phyloP scores from a whole-genome alignment of 2,797 vertebrate species.

The Orientallactaga sibirica region DNA sequence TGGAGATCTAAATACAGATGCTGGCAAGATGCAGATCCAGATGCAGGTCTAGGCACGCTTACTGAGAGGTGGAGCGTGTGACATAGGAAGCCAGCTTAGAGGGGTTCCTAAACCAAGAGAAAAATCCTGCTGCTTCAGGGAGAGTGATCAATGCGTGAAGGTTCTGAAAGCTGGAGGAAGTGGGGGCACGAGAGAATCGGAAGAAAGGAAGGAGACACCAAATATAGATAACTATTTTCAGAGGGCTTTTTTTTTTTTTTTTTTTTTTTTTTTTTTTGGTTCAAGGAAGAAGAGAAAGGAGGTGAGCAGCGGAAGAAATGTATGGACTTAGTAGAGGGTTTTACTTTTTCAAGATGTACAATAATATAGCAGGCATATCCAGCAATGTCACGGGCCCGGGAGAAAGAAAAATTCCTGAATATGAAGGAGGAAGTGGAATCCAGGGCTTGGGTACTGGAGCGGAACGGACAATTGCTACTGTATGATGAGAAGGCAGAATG shows the following conservation, averaged over 20 bases:
- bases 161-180: neutral
- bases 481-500: neutral
- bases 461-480: neutral
- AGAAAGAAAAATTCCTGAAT: neutral
- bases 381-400: neutral
- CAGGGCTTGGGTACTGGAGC: rapidly evolving
- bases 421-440: neutral
- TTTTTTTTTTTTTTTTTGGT: neutral
- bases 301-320: neutral
- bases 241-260: neutral
- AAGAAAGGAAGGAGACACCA: neutral
- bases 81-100: neutral
- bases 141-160: neutral
- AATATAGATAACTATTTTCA: neutral
- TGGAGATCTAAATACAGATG: neutral
- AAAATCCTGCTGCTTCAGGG: neutral
- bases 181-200: neutral
- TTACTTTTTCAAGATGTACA: neutral
- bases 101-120: neutral
- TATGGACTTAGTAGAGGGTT: neutral
- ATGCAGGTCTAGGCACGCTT: neutral
- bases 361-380: neutral
- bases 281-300: slow-evolving; percentile 2
- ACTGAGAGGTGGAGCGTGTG: neutral
- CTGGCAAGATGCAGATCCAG: neutral